Percentiles rank a stretch among this genome's conserved stretches.
These are phyloP conservation scores for Tyrophagus putrescentiae DNA, from an alignment of 1,140 invertebrate genomes.

Conservation along the genomic window DNA sequence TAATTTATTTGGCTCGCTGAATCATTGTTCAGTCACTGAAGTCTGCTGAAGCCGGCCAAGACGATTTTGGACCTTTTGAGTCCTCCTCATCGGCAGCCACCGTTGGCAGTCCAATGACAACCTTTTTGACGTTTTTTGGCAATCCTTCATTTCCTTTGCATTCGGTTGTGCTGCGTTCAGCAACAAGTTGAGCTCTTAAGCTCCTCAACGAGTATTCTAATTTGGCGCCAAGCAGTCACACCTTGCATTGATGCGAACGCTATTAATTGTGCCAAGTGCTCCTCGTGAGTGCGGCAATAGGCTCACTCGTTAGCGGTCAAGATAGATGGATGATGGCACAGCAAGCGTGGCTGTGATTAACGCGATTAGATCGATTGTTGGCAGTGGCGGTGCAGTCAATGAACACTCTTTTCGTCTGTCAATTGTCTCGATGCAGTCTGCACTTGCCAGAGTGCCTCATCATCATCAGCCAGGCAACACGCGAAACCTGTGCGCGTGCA, in stretches of 20 bases:
- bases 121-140: too few relatives aligned
- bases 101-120: too few relatives aligned
- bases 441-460: not conserved
- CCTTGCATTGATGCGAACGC: constrained; percentile 4
- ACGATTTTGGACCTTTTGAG: too few relatives aligned
- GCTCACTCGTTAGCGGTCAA: not conserved
- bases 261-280: constrained; percentile 2
- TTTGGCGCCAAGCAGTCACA: constrained; percentile 4
- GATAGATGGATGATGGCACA: not conserved
- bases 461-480: too few relatives aligned
- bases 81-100: too few relatives aligned
- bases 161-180: too few relatives aligned
- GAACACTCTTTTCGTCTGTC: constrained; percentile 10
- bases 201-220: not conserved
- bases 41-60: too few relatives aligned
- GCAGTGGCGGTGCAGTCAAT: not conserved
- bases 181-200: too few relatives aligned
- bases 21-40: too few relatives aligned
- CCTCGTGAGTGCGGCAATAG: too few relatives aligned
- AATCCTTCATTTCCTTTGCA: too few relatives aligned
- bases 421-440: not conserved
- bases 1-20: too few relatives aligned
- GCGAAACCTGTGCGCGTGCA: not conserved
- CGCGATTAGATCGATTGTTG: constrained; percentile 10
- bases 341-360: not conserved